Evolutionary conservation across 30 jellyfish, hydroid and myxozoan species (phyloP).

Genomic region (Aurelia aurita complex sp. Pacific): DNA sequence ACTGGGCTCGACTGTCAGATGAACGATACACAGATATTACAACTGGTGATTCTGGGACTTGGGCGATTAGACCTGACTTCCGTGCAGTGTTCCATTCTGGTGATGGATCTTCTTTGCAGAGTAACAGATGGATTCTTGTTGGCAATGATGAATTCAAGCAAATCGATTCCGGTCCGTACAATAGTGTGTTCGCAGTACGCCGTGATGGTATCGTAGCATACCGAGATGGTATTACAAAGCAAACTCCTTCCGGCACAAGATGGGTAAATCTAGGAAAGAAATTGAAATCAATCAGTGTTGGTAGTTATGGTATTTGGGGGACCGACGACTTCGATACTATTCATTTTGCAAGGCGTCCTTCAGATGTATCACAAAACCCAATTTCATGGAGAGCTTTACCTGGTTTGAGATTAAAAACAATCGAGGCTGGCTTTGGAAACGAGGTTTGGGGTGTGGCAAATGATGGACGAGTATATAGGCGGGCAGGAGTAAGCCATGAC

Average conservation of each 20-base stretch:
- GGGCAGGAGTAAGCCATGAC: conserved; percentile 52
- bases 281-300: conserved; percentile 52
- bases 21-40: conserved; percentile 15
- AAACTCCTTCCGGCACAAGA: conserved; percentile 46
- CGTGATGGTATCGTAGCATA: conserved; percentile 34
- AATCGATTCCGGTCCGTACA: conserved; percentile 70
- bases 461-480: conserved; percentile 60
- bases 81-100: conserved; percentile 49
- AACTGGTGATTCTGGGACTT: conserved; percentile 74
- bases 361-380: conserved; percentile 2
- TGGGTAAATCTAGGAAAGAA: conserved; percentile 46
- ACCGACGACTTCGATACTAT: conserved; percentile 29
- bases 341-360: conserved; percentile 44
- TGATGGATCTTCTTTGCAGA: neutral
- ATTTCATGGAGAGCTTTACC: conserved; percentile 39
- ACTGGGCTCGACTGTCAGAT: conserved; percentile 23
- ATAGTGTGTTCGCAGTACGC: conserved; percentile 24
- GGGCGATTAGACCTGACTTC: conserved; percentile 51
- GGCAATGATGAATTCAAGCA: conserved; percentile 35
- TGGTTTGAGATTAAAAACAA: conserved; percentile 24
- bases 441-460: conserved; percentile 63
- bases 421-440: conserved; percentile 84
- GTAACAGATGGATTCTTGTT: conserved; percentile 41
- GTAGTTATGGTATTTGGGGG: conserved; percentile 76
- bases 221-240: conserved; percentile 56